These are phyloP conservation scores for Spicauda simplicius DNA, from an alignment of 2,888 invertebrate species.

Conservation along the genomic window DNA sequence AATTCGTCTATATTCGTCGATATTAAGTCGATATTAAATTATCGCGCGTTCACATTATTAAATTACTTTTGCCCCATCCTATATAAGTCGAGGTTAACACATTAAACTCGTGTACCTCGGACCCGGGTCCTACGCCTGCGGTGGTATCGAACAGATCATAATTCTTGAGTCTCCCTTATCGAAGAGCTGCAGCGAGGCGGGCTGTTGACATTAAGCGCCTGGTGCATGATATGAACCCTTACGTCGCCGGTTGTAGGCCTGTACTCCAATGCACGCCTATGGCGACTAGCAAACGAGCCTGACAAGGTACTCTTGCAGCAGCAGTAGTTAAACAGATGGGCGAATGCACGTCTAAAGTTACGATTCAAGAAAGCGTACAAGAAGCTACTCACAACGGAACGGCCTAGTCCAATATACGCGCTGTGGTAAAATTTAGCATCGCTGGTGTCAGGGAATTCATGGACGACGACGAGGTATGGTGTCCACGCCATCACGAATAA, in stretches of 20 bases:
- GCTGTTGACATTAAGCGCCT: conserved; percentile 51
- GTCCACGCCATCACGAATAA: conserved; percentile 88
- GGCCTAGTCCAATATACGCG: conserved; percentile 88
- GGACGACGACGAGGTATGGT: conserved; percentile 87
- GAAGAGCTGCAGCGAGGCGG: conserved; percentile 70
- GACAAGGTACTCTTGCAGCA: conserved; percentile 89
- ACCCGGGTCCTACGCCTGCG: background rate
- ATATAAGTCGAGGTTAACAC: no score
- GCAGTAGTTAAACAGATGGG: conserved; percentile 91
- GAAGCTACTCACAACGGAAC: conserved; percentile 88
- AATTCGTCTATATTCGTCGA: no score
- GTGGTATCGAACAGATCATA: background rate
- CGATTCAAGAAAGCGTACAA: conserved; percentile 86
- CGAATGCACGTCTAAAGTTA: conserved; percentile 89
- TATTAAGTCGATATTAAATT: no score
- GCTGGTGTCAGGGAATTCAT: conserved; percentile 73
- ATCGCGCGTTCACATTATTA: no score
- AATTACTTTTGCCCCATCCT: no score
- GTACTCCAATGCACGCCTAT: conserved; percentile 69
- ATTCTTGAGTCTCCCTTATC: conserved; percentile 50
- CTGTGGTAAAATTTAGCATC: conserved; percentile 86
- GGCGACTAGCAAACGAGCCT: conserved; percentile 87
- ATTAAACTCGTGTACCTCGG: background rate
- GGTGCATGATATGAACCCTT: conserved; percentile 89
- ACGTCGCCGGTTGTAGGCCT: conserved; percentile 84